Conservation (phyloP, 2,797 vertebrate species). For the Rhinichthys osculus region DNA sequence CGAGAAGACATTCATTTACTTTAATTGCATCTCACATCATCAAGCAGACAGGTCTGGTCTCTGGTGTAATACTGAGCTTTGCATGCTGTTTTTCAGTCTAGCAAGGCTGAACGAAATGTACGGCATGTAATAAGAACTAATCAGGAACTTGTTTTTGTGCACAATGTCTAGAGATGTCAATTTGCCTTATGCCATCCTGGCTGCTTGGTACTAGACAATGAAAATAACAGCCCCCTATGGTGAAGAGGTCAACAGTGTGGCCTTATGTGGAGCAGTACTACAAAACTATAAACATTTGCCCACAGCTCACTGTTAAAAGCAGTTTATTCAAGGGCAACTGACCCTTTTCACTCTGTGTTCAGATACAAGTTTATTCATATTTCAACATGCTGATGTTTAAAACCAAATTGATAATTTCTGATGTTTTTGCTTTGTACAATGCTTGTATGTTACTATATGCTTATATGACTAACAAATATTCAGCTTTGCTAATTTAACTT, state of each 20-base stretch:
- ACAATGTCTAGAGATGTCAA: conserved; percentile 58
- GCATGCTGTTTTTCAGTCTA: conserved; percentile 19
- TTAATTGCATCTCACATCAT: conserved; percentile 12
- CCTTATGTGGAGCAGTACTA: conserved; percentile 13
- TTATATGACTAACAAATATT: conserved; percentile 19
- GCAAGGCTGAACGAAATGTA: conserved; percentile 31
- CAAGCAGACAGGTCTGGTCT: not conserved
- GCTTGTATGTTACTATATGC: conserved; percentile 14
- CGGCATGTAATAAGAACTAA: conserved; percentile 45
- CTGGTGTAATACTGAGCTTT: conserved; percentile 6
- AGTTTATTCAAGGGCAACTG: conserved; percentile 7
- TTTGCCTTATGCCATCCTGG: conserved; percentile 39
- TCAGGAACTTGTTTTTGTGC: conserved; percentile 53
- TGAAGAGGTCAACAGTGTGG: conserved; percentile 39
- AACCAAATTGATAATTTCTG: not conserved
- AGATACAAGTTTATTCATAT: not conserved
- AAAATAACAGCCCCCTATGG: conserved; percentile 47
- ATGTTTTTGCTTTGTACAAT: conserved; percentile 2
- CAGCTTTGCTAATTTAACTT: conserved; percentile 3
- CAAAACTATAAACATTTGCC: conserved; percentile 44
- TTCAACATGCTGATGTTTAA: conserved; percentile 1
- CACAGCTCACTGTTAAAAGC: conserved; percentile 28
- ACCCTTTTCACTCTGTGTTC: not conserved
- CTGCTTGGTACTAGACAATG: conserved; percentile 18
- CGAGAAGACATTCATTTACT: not conserved